Percentiles rank a stretch among this genome's conserved stretches.
These are phyloP conservation scores for Ctenoplectra terminalis DNA, from an alignment of 1,140 invertebrate genomes.

Conservation along the genomic window DNA sequence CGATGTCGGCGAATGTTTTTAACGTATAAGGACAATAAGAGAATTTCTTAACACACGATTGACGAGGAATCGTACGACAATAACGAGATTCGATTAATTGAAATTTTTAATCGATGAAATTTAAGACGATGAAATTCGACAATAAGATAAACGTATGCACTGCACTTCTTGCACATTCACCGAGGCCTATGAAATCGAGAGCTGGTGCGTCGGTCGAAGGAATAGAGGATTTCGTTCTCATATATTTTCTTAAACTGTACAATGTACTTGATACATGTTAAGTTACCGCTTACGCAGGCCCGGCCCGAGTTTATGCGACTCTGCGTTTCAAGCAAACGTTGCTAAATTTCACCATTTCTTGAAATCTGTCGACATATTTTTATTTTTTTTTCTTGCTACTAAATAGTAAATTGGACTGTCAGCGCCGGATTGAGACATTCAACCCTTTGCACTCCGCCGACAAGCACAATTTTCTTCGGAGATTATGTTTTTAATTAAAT, in stretches of 20 bases:
- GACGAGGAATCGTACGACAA: slow-evolving; percentile 66
- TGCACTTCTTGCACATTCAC: slow-evolving; percentile 66
- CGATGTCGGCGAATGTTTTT: slow-evolving; percentile 8
- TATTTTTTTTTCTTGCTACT: too few species aligned
- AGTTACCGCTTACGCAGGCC: background rate
- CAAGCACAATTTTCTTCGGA: too few species aligned
- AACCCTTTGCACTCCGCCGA: too few species aligned
- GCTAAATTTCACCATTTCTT: too few species aligned
- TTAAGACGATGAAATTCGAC: slow-evolving; percentile 67
- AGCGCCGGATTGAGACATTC: too few species aligned
- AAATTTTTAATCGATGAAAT: slow-evolving; percentile 49
- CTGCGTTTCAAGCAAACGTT: too few species aligned
- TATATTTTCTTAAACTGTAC: background rate
- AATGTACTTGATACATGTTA: background rate
- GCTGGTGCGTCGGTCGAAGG: slow-evolving; percentile 37
- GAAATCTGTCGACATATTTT: too few species aligned
- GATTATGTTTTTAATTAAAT: too few species aligned
- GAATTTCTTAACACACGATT: slow-evolving; percentile 60
- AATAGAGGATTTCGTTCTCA: slow-evolving; percentile 34
- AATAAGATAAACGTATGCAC: slow-evolving; percentile 72
- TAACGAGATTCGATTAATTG: slow-evolving; percentile 60
- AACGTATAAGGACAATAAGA: slow-evolving; percentile 71
- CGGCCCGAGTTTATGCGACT: too few species aligned
- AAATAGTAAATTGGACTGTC: too few species aligned
- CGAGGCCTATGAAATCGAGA: slow-evolving; percentile 55